Base-by-base conservation (phyloP, 1,140 invertebrate genomes). In the Neuroterus valhalla region DNA sequence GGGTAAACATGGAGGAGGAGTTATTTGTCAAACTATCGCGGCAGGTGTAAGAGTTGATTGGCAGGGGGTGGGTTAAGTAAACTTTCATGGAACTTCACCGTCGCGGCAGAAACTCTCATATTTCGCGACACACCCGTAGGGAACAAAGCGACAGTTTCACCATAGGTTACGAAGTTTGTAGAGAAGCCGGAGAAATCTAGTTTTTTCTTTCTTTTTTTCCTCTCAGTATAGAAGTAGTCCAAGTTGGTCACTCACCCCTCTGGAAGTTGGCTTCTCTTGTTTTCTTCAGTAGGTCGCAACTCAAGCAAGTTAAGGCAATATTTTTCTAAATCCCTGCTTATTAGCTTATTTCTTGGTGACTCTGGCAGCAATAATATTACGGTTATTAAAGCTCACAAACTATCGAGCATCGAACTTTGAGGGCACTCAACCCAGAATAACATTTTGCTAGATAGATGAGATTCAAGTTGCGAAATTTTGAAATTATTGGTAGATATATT, bases 41-140 rank as follows among this genome's bases (percentile, higher is more conserved):
- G 70, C 43, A 67, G 48, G 23, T 50, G 43, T 74, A 23, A 19
- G 70, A 73, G 68, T 79, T 78, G 82, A 84, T 84, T 83, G 82
- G 68, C 77, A 78, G 62, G 46, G n/a, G 45, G 38, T 62, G 19
- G 70, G 69, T 80, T 82, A 76, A 76, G 72, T 70, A 52, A 80
- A 80, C 69, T 80, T 77, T 66, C 48, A 19, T 17, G 43, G 31
- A 79, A 80, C 68, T 78, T 84, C 50, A 31, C 12, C 55, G 55
- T 31, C 23, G n/a, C 44, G 42, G 23, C 3, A 71, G 26, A 15
- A 31, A 62, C 21, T 62, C 55, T 62, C 55, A 80, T 81, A 80
- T 81, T 78, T 77, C 69, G 72, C 70, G 75, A 79, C 76, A 75
- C 73, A 78, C 72, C 70, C 77, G 46, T 26, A 69, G 71, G 71